Conservation (phyloP, 2,113 vertebrate species). For the Alosa alosa region DNA sequence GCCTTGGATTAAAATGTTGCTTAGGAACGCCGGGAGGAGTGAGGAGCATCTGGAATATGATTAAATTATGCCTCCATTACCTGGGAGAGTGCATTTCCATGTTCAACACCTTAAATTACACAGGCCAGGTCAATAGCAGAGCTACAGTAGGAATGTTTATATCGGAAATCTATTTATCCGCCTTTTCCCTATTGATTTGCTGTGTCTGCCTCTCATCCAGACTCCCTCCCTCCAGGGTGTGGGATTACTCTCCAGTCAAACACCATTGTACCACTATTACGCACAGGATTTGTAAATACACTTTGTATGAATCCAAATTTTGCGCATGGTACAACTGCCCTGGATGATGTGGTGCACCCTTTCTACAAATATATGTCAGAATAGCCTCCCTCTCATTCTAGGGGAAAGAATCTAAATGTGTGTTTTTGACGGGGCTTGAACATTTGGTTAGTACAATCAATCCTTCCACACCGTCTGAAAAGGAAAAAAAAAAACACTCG, state of each 20-base stretch:
- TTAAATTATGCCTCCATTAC: slow-evolving; percentile 50
- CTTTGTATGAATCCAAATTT: neutral
- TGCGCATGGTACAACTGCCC: neutral
- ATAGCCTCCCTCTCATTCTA: neutral
- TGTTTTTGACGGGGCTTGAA: neutral
- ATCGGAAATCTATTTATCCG: slow-evolving; percentile 61
- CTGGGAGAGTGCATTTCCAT: slow-evolving; percentile 45
- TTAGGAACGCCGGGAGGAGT: slow-evolving; percentile 52
- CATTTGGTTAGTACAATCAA: slow-evolving; percentile 39
- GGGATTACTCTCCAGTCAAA: slow-evolving; percentile 34
- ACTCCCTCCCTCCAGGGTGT: slow-evolving; percentile 39
- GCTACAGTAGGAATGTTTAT: slow-evolving; percentile 44
- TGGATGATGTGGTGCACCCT: neutral
- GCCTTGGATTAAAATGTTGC: slow-evolving; percentile 43
- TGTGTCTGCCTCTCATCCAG: slow-evolving; percentile 35
- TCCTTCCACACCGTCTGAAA: slow-evolving; percentile 27
- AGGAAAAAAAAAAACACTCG: slow-evolving; percentile 27
- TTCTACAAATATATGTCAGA: neutral
- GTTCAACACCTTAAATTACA: slow-evolving; percentile 61
- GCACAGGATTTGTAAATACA: neutral
- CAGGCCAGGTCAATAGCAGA: slow-evolving; percentile 49
- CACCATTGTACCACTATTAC: neutral
- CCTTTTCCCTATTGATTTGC: slow-evolving; percentile 56
- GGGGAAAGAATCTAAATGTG: neutral
- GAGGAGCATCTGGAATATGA: slow-evolving; percentile 47